Conservation (phyloP, 2,797 vertebrate genomes). For the Scolopax bukidnonensis region DNA sequence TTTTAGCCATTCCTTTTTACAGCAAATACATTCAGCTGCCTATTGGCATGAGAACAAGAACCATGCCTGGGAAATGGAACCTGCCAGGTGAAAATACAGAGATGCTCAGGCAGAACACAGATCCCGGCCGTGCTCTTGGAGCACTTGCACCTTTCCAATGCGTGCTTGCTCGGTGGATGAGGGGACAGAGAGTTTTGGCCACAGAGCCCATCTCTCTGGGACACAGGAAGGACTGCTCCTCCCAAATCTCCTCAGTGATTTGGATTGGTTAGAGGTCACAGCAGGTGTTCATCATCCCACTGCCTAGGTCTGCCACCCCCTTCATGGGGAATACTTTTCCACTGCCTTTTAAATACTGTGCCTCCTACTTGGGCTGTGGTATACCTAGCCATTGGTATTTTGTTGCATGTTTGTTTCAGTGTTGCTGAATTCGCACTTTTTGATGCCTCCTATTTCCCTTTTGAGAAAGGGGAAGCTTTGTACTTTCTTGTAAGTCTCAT, state of each 20-base stretch:
- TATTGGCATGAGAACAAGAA: neutral
- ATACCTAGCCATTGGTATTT: neutral
- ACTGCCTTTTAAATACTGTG: neutral
- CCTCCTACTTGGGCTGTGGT: neutral
- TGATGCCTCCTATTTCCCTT: neutral
- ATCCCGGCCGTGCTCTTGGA: rapidly evolving
- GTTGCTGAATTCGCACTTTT: neutral
- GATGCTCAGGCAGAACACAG: neutral
- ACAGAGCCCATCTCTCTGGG: neutral
- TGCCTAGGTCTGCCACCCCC: neutral
- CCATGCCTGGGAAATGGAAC: neutral
- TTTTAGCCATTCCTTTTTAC: neutral
- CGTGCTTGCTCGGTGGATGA: rapidly evolving
- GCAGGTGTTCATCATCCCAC: neutral
- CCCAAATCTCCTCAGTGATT: neutral
- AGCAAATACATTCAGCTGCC: neutral
- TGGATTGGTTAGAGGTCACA: neutral
- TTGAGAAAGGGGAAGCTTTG: neutral
- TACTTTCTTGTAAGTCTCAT: neutral
- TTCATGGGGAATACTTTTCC: neutral
- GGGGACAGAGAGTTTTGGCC: neutral
- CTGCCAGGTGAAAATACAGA: neutral
- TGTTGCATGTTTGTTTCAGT: neutral
- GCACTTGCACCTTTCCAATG: neutral
- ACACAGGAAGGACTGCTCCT: neutral